Conservation (phyloP, 2,888 invertebrate species). For the Julus scandinavius region DNA sequence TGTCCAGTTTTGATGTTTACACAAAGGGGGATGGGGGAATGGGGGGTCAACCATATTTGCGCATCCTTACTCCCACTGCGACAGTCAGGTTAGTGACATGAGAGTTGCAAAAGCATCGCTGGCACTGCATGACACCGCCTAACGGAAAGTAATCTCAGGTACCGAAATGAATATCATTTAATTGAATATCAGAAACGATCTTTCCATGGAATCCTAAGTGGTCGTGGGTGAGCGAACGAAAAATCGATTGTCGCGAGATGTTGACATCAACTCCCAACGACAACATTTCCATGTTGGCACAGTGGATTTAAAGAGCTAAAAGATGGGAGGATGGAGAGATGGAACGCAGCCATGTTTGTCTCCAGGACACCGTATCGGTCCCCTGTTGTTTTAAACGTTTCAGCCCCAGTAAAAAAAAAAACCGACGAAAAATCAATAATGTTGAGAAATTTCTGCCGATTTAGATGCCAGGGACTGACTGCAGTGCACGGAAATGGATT, state of each 20-base stretch:
- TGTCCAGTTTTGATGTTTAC: too few species aligned
- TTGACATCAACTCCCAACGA: slow-evolving; percentile 18
- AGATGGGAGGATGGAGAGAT: background rate
- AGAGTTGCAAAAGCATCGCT: too few species aligned
- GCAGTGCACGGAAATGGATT: background rate
- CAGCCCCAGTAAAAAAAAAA: background rate
- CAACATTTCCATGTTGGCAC: slow-evolving; percentile 18
- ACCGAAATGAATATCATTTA: background rate
- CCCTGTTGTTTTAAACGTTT: background rate
- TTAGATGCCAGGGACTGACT: background rate
- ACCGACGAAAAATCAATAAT: slow-evolving; percentile 2
- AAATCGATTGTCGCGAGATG: background rate
- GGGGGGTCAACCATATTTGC: too few species aligned
- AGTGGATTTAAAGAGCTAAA: slow-evolving; percentile 11
- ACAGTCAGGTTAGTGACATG: too few species aligned
- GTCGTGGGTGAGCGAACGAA: background rate
- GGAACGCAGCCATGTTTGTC: background rate
- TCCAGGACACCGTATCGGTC: slow-evolving; percentile 2
- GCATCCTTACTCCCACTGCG: too few species aligned
- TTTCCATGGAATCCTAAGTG: background rate
- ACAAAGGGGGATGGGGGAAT: too few species aligned
- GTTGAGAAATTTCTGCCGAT: slow-evolving; percentile 10
- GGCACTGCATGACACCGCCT: too few species aligned
- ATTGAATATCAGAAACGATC: background rate
- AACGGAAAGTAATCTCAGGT: too few species aligned